phyloP scores from a whole-genome alignment of 2,113 vertebrate genomes.

The Pipa parva region DNA sequence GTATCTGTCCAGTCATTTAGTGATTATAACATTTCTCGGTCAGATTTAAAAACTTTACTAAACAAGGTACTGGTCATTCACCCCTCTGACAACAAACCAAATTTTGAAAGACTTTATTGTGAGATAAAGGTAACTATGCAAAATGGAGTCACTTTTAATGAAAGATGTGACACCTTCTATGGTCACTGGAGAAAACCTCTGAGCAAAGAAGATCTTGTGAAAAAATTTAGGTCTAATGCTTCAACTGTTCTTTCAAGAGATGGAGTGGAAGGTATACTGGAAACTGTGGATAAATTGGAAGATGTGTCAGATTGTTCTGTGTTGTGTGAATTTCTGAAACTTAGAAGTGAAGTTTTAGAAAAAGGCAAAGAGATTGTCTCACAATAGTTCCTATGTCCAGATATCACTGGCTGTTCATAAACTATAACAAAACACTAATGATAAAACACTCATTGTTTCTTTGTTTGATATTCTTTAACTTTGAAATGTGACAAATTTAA shows the following conservation, averaged over 20 bases:
- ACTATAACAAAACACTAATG: background rate
- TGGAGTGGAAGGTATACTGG: constrained; percentile 64
- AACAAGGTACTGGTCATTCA: constrained; percentile 68
- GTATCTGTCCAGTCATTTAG: constrained; percentile 68
- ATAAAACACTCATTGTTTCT: background rate
- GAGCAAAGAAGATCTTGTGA: constrained; percentile 67
- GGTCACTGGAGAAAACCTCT: constrained; percentile 92
- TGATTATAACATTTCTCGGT: constrained; percentile 53
- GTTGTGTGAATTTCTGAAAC: constrained; percentile 64
- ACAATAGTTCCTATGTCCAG: background rate
- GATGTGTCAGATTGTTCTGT: constrained; percentile 62
- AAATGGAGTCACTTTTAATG: constrained; percentile 42
- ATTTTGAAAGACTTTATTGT: constrained; percentile 82
- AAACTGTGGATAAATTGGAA: constrained; percentile 68
- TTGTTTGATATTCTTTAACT: too few relatives aligned
- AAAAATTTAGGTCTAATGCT: constrained; percentile 77
- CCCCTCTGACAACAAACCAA: constrained; percentile 74
- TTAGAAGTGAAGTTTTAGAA: constrained; percentile 27
- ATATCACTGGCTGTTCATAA: background rate
- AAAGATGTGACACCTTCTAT: constrained; percentile 75
- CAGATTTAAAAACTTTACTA: constrained; percentile 65
- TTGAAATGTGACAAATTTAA: too few relatives aligned
- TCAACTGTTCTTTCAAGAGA: constrained; percentile 55
- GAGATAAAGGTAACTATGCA: constrained; percentile 59
- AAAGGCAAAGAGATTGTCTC: background rate